A percentile compares a stretch with the other conserved stretches of the same genome.
phyloP scores from a whole-genome alignment of 2,113 vertebrate genomes.

The Capra hircus region DNA sequence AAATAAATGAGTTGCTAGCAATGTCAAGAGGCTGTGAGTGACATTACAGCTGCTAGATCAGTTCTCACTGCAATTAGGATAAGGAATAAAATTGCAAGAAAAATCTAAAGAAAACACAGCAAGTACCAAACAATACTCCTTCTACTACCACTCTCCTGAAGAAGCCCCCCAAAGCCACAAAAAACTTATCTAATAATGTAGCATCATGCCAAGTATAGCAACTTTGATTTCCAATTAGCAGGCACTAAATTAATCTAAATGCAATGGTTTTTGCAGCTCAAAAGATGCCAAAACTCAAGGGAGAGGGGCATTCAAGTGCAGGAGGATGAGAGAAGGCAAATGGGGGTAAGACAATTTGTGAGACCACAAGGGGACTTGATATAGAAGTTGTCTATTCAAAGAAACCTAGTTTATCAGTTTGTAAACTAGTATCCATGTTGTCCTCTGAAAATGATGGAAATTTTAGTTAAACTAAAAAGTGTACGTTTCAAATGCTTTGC shows the following conservation, averaged over 20 bases:
- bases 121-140: background rate
- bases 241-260: slow-evolving; percentile 15
- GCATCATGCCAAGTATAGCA: background rate
- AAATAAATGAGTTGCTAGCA: slow-evolving; percentile 36
- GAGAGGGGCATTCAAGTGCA: background rate
- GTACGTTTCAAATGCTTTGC: background rate
- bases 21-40: slow-evolving; percentile 14
- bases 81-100: slow-evolving; percentile 35
- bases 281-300: slow-evolving; percentile 30
- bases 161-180: background rate
- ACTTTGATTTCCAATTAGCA: slow-evolving; percentile 18
- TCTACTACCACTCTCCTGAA: background rate
- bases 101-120: slow-evolving; percentile 17
- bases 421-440: slow-evolving; percentile 1
- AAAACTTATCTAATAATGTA: background rate
- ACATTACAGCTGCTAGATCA: slow-evolving; percentile 32
- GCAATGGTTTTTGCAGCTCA: background rate
- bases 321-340: background rate
- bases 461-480: slow-evolving; percentile 10
- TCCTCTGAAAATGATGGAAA: slow-evolving; percentile 9
- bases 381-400: background rate
- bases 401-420: slow-evolving; percentile 10
- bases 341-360: background rate
- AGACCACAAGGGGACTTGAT: background rate
- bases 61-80: slow-evolving; percentile 38